phyloP scores from a whole-genome alignment of 2,888 invertebrate genomes.

The Rhodophaea formosa region DNA sequence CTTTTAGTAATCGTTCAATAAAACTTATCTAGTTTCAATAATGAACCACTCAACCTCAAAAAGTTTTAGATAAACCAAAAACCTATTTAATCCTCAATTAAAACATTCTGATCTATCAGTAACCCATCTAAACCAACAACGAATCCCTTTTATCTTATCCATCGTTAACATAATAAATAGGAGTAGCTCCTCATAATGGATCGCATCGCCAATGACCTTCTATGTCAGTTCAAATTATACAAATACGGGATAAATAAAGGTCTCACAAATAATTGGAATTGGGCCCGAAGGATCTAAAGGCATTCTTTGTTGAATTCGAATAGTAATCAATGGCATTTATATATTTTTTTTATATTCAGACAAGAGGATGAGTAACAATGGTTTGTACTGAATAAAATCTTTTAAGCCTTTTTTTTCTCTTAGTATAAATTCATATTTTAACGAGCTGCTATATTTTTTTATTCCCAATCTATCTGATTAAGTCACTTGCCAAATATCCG shows the following conservation, averaged over 20 bases:
- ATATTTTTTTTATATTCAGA: no score
- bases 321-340: neutral
- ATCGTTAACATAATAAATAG: conserved; percentile 19
- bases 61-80: conserved; percentile 1
- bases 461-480: no score
- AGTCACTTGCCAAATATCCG: no score
- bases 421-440: no score
- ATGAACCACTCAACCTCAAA: conserved; percentile 1
- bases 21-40: neutral
- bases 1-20: neutral
- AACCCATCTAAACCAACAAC: conserved; percentile 11
- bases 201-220: conserved; percentile 13
- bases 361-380: no score
- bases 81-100: neutral
- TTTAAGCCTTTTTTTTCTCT: no score
- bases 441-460: no score
- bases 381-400: no score
- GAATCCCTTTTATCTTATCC: conserved; percentile 16
- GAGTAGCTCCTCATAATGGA: conserved; percentile 16
- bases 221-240: conserved; percentile 18
- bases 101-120: conserved; percentile 13
- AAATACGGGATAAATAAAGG: conserved; percentile 20
- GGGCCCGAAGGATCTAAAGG: neutral
- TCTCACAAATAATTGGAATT: conserved; percentile 16
- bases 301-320: neutral